These are phyloP conservation scores for Pardalotus punctatus DNA, from an alignment of 2,113 vertebrate genomes.

Conservation along the genomic window DNA sequence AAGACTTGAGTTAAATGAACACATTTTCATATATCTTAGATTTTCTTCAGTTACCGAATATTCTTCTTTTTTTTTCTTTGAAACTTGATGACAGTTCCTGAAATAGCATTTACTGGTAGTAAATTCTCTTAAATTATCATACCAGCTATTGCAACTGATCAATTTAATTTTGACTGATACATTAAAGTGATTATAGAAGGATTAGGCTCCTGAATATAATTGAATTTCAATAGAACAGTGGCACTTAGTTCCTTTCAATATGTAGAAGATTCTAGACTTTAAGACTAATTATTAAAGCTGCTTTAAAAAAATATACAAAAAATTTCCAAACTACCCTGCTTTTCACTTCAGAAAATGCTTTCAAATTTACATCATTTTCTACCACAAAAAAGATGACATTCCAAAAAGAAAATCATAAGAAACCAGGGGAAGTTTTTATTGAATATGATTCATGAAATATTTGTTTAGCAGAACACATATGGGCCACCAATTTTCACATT, in stretches of 20 bases:
- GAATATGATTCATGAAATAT: neutral
- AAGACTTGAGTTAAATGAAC: neutral
- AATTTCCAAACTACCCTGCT: neutral
- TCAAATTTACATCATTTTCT: neutral
- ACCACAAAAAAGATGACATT: neutral
- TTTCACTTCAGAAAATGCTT: slow-evolving; percentile 9
- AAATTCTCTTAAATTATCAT: slow-evolving; percentile 33
- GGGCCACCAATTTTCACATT: neutral
- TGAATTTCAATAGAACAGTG: slow-evolving; percentile 34
- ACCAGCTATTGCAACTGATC: slow-evolving; percentile 23
- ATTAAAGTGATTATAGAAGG: slow-evolving; percentile 22
- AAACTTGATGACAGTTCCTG: neutral
- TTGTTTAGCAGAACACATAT: neutral
- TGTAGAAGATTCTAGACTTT: slow-evolving; percentile 20
- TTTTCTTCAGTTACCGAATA: neutral
- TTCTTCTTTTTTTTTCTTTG: neutral
- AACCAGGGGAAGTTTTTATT: neutral
- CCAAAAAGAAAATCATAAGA: neutral
- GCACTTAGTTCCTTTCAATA: slow-evolving; percentile 27
- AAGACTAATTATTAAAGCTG: neutral
- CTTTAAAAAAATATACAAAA: neutral
- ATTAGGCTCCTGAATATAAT: neutral
- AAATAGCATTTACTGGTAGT: slow-evolving; percentile 24
- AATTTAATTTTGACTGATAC: slow-evolving; percentile 51
- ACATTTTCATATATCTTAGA: neutral